Base-by-base conservation (phyloP, 2,797 vertebrate species). In the Pogonophryne albipinna region DNA sequence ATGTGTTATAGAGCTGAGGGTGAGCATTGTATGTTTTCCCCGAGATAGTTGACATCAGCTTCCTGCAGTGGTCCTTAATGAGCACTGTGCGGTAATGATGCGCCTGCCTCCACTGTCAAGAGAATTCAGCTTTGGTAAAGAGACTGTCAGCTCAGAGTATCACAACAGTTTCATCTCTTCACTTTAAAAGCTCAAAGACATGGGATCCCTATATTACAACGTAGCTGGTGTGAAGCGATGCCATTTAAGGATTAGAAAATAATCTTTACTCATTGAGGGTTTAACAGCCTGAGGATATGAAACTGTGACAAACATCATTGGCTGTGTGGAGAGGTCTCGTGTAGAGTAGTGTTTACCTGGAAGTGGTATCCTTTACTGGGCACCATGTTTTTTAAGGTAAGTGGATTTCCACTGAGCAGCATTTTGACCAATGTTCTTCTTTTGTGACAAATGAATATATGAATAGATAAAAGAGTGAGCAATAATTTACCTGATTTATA, bases 1-100 rank as follows among this genome's bases (percentile, higher is more conserved):
- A 23, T 0, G 20, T 81, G 49, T 15, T 16, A 2, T 16, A 2
- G n/a, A 20, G 56, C 6, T 0, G 13, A 64, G 17, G 13, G 1
- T 3, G 3, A 53, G 58, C n/a, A n/a, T 10, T 47, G 20, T 49
- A n/a, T 17, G 15, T 56, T 80, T 69, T 66, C 9, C 75, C 75
- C 66, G 56, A 56, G 72, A 58, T 53, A 65, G 72, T 81, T 88
- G 53, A 63, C 45, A 66, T 82, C 79, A 72, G 16, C 58, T 46
- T 50, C 50, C 45, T 66, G 71, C 65, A 53, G 41, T 66, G 10
- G 4, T 16, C 51, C 59, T 71, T 89, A 85, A 85, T 67, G 64
- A 87, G 83, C 49, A 71, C 60, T 46, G 6, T 44, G 59, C 72
- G 27, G 46, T 83, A 42, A 66, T 71, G 60, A 79, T 61, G 56